Conservation (phyloP, 2,113 vertebrate species). For the Gambusia affinis region DNA sequence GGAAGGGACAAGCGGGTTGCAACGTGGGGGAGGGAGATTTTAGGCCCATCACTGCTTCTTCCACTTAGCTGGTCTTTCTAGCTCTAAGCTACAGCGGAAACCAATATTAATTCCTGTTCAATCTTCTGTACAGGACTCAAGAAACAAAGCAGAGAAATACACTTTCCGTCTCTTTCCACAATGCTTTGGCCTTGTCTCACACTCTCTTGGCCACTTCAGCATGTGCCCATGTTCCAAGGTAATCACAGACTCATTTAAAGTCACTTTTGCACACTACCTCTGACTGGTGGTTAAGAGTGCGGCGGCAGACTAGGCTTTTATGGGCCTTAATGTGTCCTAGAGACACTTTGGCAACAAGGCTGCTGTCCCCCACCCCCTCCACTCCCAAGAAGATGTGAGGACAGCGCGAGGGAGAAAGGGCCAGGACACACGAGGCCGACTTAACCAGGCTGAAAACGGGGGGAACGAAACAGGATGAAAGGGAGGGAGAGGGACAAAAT, state of each 20-base stretch:
- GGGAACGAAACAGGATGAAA: slow-evolving; percentile 74
- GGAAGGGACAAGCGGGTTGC: slow-evolving; percentile 43
- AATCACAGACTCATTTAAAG: slow-evolving; percentile 79
- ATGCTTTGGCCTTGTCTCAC: slow-evolving; percentile 61
- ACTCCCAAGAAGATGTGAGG: slow-evolving; percentile 40
- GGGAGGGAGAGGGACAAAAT: slow-evolving; percentile 73
- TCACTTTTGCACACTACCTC: slow-evolving; percentile 78
- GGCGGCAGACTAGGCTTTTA: slow-evolving; percentile 75
- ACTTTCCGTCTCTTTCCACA: slow-evolving; percentile 33
- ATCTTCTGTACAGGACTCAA: slow-evolving; percentile 57
- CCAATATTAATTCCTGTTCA: slow-evolving; percentile 62
- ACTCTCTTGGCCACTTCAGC: slow-evolving; percentile 71
- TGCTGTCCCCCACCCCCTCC: slow-evolving; percentile 26
- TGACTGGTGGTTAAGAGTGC: slow-evolving; percentile 75
- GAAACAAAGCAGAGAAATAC: slow-evolving; percentile 31
- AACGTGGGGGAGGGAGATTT: slow-evolving; percentile 14
- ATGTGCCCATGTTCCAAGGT: slow-evolving; percentile 69
- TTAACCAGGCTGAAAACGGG: slow-evolving; percentile 76
- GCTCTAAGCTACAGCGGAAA: slow-evolving; percentile 47
- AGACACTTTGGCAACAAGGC: slow-evolving; percentile 77
- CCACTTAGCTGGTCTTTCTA: slow-evolving; percentile 47
- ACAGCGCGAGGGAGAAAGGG: slow-evolving; percentile 18
- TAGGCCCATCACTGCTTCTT: slow-evolving; percentile 34
- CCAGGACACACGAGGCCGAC: slow-evolving; percentile 63
- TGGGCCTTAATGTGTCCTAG: slow-evolving; percentile 76